phyloP scores from a whole-genome alignment of 30 jellyfish, hydroid and myxozoan genomes.

The Mastigias papua region DNA sequence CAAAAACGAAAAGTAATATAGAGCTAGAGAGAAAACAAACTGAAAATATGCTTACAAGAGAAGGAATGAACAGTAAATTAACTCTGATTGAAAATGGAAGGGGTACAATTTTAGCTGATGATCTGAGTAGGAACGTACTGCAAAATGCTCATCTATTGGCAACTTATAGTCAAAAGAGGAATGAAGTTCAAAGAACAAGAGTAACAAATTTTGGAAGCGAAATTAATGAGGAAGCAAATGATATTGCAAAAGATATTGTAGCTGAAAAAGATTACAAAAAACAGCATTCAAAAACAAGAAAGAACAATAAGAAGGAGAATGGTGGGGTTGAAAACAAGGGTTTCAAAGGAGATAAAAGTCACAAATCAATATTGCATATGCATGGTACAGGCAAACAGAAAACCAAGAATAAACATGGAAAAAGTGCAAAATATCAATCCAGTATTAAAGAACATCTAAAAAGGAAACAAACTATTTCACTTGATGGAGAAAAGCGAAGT shows the following conservation, averaged over 20 bases:
- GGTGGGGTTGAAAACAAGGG: too few relatives aligned
- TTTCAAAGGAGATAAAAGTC: too few relatives aligned
- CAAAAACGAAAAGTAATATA: neutral
- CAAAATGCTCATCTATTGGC: neutral
- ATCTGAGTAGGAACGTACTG: constrained; percentile 16
- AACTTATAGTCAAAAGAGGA: neutral
- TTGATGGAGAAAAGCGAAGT: constrained; percentile 22
- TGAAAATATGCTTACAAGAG: neutral
- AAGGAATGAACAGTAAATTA: neutral
- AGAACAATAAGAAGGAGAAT: neutral
- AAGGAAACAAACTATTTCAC: neutral
- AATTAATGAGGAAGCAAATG: neutral
- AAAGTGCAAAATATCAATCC: neutral
- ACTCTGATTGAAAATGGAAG: neutral
- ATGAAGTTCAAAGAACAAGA: neutral
- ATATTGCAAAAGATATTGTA: neutral
- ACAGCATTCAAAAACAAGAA: neutral
- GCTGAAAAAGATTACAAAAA: neutral
- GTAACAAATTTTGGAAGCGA: neutral
- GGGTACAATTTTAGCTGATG: constrained; percentile 43
- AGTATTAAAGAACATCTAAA: neutral
- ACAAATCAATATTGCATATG: too few relatives aligned
- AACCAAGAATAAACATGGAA: neutral
- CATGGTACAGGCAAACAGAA: neutral
- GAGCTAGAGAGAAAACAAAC: neutral